Percentiles rank a stretch among this genome's conserved stretches.
These are phyloP conservation scores for Digitonthophagus gazella DNA, from an alignment of 2,888 invertebrate genomes.

Conservation along the genomic window DNA sequence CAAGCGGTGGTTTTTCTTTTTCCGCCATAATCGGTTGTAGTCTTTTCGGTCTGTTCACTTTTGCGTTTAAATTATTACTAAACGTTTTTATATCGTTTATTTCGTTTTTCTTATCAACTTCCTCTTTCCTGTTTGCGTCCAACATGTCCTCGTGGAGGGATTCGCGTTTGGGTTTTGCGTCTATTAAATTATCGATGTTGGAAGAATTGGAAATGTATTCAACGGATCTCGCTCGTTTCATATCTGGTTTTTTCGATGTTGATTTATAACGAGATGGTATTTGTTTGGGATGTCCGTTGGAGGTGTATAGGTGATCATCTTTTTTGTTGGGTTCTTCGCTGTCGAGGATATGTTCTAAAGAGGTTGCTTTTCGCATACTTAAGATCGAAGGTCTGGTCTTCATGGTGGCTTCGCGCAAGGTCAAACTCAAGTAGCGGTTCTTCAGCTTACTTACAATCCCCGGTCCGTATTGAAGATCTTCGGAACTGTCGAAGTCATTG, in stretches of 20 bases:
- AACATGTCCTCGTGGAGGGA: slow-evolving; percentile 55
- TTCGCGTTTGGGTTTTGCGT: slow-evolving; percentile 43
- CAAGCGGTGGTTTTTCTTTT: slow-evolving; percentile 81
- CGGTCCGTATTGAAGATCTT: slow-evolving; percentile 86
- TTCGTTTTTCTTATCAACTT: slow-evolving; percentile 32
- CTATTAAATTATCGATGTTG: slow-evolving; percentile 30
- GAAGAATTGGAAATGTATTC: slow-evolving; percentile 68
- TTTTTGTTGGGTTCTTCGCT: slow-evolving; percentile 51
- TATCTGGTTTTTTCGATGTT: slow-evolving; percentile 56
- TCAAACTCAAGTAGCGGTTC: slow-evolving; percentile 82
- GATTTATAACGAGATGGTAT: slow-evolving; percentile 52
- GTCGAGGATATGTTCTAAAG: slow-evolving; percentile 81
- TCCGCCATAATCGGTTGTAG: slow-evolving; percentile 66
- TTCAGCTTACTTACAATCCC: slow-evolving; percentile 87
- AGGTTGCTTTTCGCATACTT: slow-evolving; percentile 73
- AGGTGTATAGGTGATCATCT: slow-evolving; percentile 3
- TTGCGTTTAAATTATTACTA: slow-evolving; percentile 37
- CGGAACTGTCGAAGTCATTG: slow-evolving; percentile 60
- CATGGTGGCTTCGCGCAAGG: slow-evolving; percentile 68
- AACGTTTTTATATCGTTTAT: slow-evolving; percentile 32
- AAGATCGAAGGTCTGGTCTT: slow-evolving; percentile 66
- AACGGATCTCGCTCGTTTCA: slow-evolving; percentile 83
- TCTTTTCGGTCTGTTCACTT: slow-evolving; percentile 59
- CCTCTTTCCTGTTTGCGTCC: slow-evolving; percentile 34
- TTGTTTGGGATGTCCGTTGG: slow-evolving; percentile 33